Evolutionary conservation across 1,140 invertebrate genomes (phyloP).

Genomic region (Frieseomelitta varia): DNA sequence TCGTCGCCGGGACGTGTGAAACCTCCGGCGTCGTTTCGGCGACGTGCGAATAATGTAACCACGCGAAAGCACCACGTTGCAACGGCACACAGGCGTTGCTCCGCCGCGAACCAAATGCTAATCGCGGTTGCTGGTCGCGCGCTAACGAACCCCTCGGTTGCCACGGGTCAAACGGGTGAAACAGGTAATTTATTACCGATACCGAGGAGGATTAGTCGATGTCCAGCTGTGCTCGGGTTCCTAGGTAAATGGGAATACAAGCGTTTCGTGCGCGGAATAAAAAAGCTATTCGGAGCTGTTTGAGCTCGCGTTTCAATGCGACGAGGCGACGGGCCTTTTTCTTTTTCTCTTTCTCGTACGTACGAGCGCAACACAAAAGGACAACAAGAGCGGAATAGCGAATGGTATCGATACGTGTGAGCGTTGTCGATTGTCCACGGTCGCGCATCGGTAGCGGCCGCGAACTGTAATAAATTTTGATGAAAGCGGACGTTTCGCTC

Average conservation of each 20-base stretch:
- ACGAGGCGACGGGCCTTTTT: too few species aligned
- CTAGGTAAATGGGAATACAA: conserved; percentile 28
- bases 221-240: conserved; percentile 28
- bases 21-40: conserved; percentile 10
- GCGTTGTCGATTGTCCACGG: conserved; percentile 13
- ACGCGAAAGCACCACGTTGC: conserved; percentile 24
- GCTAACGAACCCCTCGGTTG: conserved; percentile 47
- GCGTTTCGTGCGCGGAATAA: conserved; percentile 20
- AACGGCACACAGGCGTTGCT: not conserved
- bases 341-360: not conserved
- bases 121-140: conserved; percentile 39
- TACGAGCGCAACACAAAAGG: not conserved
- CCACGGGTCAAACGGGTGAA: conserved; percentile 13
- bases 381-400: conserved; percentile 24
- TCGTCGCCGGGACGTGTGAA: conserved; percentile 9
- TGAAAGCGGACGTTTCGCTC: conserved; percentile 14
- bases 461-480: conserved; percentile 18
- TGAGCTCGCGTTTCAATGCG: not conserved
- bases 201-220: conserved; percentile 31
- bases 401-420: conserved; percentile 31
- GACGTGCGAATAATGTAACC: conserved; percentile 50
- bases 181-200: conserved; percentile 56
- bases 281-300: not conserved
- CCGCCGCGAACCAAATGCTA: conserved; percentile 23
- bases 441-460: not conserved